phyloP scores from a whole-genome alignment of 2,888 invertebrate genomes.

The Yponomeuta plumbellus region DNA sequence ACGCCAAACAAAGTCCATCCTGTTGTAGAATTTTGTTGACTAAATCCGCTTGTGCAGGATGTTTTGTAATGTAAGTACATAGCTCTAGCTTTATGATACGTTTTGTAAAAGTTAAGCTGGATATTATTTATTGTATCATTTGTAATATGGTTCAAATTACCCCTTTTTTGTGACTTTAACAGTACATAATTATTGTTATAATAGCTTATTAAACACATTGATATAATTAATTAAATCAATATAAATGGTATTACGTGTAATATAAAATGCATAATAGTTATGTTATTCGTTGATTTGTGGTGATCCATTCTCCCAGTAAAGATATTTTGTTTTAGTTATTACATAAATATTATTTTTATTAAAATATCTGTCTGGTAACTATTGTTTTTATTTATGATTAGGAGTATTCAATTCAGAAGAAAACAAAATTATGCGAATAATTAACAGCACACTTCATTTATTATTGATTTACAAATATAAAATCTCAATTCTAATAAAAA shows the following conservation, averaged over 20 bases:
- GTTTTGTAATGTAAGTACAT: neutral
- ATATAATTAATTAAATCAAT: slow-evolving; percentile 8
- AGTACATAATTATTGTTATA: neutral
- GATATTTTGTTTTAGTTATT: neutral
- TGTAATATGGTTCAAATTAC: too few species aligned
- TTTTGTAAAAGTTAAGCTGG: too few species aligned
- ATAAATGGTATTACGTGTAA: neutral
- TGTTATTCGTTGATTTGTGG: neutral
- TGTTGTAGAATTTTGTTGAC: neutral
- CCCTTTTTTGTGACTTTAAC: neutral
- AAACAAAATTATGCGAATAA: neutral
- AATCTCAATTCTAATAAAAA: neutral
- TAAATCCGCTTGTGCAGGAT: neutral
- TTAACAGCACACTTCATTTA: slow-evolving; percentile 1
- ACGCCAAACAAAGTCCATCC: neutral
- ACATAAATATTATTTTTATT: neutral
- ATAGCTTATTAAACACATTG: neutral
- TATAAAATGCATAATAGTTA: neutral
- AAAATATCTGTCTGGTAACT: neutral
- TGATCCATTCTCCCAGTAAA: neutral
- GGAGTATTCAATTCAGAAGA: neutral
- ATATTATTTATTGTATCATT: too few species aligned
- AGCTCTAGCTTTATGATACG: neutral
- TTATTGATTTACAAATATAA: neutral
- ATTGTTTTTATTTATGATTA: neutral